Base-by-base conservation (phyloP, 2,888 invertebrate species). In the Hedychridium roseum region DNA sequence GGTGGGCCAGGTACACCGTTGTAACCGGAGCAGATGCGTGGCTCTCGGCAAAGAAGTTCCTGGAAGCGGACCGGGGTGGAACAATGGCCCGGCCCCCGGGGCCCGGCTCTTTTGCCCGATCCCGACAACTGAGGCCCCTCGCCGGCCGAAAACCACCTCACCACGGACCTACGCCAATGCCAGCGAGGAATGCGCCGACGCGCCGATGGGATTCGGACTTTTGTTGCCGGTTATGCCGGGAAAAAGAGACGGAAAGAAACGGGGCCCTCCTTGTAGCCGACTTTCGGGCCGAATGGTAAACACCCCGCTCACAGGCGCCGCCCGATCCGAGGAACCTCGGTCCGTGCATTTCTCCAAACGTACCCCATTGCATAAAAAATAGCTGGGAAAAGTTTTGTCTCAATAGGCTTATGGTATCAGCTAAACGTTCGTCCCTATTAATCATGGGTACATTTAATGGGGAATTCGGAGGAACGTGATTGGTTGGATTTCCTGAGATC, bases 271-370 rank as follows among this genome's bases (percentile, higher is more conserved):
- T 71, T 71, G 66, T 71, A 68, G 66, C 73, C 74, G 71, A 73
- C 74, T 74, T 75, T 74, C 68, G 63, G 66, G 57, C 64, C 57
- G 66, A 76, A 77, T 76, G 75, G 74, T 75, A 74, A 75, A 77
- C 75, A 76, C 76, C 75, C 76, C 74, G 73, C 74, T 74, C 73
- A 70, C 60, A 76, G 75, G 74, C 76, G 73, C 73, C 73, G 74
- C 66, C 61, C 35, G 31, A n/a, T n/a, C n/a, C n/a, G n/a, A n/a
- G n/a, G n/a, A n/a, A n/a, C n/a, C n/a, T n/a, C n/a, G n/a, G n/a
- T n/a, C n/a, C n/a, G n/a, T n/a, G n/a, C n/a, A n/a, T n/a, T n/a
- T n/a, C n/a, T n/a, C n/a, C n/a, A n/a, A n/a, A n/a, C n/a, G n/a
- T n/a, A n/a, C n/a, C n/a, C n/a, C n/a, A n/a, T n/a, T n/a, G n/a